phyloP scores from a whole-genome alignment of 2,888 invertebrate genomes.

The Polietes domitor region DNA sequence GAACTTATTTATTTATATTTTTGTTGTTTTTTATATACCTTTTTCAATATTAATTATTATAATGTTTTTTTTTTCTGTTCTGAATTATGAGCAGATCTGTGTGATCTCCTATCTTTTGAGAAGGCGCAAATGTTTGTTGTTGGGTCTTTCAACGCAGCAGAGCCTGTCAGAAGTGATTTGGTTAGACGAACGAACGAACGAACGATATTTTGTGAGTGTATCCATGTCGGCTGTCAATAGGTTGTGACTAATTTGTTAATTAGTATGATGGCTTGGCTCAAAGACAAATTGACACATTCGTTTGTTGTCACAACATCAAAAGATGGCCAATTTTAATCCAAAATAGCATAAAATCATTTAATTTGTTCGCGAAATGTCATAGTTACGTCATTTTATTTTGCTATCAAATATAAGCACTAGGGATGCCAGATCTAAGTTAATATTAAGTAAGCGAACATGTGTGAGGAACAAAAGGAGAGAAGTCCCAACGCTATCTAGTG shows the following conservation, averaged over 20 bases:
- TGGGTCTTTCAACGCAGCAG: neutral
- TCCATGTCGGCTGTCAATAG: neutral
- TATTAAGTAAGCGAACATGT: no score
- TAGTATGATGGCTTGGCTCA: conserved; percentile 19
- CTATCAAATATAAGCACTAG: no score
- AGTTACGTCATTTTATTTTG: no score
- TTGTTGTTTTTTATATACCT: conserved; percentile 63
- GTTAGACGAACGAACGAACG: neutral
- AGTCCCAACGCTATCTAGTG: no score
- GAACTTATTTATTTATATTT: conserved; percentile 48
- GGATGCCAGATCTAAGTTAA: no score
- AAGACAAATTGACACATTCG: conserved; percentile 8
- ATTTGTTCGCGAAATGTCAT: no score
- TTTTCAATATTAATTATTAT: conserved; percentile 21
- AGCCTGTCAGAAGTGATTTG: neutral
- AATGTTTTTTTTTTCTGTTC: neutral
- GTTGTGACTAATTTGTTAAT: conserved; percentile 22
- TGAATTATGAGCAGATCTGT: conserved; percentile 21
- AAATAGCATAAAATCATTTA: no score
- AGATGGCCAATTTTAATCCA: neutral
- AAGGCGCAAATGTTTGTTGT: neutral
- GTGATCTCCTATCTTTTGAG: neutral
- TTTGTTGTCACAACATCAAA: conserved; percentile 2
- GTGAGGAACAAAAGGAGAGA: no score
- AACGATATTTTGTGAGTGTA: neutral